These are phyloP conservation scores for Hippocampus barbouri DNA, from an alignment of 2,113 vertebrate species.

Conservation along the genomic window DNA sequence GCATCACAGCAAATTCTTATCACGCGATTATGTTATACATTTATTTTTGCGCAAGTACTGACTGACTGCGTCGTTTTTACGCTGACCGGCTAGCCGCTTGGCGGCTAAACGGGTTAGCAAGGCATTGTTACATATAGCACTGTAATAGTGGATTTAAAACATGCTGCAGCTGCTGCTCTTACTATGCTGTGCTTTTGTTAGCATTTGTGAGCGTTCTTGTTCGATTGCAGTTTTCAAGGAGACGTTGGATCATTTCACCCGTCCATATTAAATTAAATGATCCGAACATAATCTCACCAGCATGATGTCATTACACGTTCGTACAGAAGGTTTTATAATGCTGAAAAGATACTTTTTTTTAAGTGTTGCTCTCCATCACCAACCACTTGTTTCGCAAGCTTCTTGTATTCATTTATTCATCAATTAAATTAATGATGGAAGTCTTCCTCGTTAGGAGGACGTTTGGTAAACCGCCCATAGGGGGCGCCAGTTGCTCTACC, in stretches of 20 bases:
- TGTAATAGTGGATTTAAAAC: neutral
- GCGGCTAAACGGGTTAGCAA: constrained; percentile 42
- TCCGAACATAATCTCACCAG: neutral
- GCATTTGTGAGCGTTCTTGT: neutral
- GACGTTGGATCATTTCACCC: neutral
- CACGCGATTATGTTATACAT: neutral
- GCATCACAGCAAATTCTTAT: neutral
- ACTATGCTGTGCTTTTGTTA: neutral
- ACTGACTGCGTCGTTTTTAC: neutral
- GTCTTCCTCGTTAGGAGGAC: neutral
- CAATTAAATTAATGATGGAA: neutral
- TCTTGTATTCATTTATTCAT: neutral
- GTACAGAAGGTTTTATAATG: neutral
- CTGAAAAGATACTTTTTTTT: neutral
- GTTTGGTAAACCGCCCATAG: neutral
- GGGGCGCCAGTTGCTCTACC: neutral
- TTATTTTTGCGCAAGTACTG: neutral
- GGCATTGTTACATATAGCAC: constrained; percentile 55
- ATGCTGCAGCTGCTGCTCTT: neutral
- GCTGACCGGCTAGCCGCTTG: constrained; percentile 16
- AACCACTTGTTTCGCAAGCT: neutral
- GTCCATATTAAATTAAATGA: neutral
- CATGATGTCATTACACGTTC: neutral
- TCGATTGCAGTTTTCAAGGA: neutral
- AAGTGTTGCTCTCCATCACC: neutral